These are phyloP conservation scores for Neria commutata DNA, from an alignment of 2,888 invertebrate genomes.

Conservation along the genomic window DNA sequence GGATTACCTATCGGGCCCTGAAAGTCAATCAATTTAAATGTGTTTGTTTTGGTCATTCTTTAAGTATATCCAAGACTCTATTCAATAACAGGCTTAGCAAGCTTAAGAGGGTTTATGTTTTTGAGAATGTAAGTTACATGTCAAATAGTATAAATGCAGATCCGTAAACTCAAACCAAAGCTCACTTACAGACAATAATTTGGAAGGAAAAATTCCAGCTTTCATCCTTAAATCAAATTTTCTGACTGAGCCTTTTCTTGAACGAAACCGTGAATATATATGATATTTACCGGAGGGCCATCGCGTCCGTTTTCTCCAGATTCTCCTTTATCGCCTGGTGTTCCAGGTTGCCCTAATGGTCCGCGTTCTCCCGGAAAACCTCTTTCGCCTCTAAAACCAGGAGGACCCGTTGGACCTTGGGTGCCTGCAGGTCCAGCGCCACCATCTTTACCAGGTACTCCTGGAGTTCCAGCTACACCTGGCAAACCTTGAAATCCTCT, in stretches of 20 bases:
- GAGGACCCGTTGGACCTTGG: conserved; percentile 67
- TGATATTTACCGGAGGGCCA: conserved; percentile 66
- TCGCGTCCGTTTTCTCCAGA: conserved; percentile 64
- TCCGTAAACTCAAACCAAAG: too few species aligned
- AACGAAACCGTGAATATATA: not conserved
- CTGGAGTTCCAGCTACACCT: conserved; percentile 75
- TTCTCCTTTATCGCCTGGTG: conserved; percentile 64
- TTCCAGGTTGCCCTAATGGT: conserved; percentile 67
- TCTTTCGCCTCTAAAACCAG: conserved; percentile 70
- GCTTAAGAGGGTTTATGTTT: too few species aligned
- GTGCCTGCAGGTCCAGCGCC: conserved; percentile 75
- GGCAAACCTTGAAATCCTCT: conserved; percentile 83
- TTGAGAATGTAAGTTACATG: too few species aligned
- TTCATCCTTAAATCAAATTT: too few species aligned
- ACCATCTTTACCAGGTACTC: conserved; percentile 81
- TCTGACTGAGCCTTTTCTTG: too few species aligned
- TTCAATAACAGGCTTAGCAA: too few species aligned
- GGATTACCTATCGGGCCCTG: conserved; percentile 67
- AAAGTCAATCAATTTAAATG: conserved; percentile 1
- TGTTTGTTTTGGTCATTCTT: not conserved
- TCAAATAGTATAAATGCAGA: too few species aligned
- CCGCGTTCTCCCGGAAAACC: conserved; percentile 82
- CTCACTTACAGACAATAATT: too few species aligned
- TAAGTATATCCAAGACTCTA: too few species aligned
- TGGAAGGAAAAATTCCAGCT: too few species aligned